These are phyloP conservation scores for Crotalus viridis DNA, from an alignment of 2,113 vertebrate species.

Conservation along the genomic window DNA sequence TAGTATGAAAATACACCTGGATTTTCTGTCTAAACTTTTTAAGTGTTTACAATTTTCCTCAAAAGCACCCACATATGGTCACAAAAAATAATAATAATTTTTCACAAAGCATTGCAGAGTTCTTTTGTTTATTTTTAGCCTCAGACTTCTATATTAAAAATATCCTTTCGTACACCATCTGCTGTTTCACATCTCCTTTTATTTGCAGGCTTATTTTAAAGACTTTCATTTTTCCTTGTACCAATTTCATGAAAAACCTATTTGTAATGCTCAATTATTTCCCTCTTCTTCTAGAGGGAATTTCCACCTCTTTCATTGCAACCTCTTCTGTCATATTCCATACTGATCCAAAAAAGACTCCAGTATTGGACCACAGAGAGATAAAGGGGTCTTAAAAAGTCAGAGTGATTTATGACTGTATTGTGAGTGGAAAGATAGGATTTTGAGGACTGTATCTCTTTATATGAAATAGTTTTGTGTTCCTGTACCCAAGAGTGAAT, in stretches of 20 bases:
- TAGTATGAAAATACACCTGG: not conserved
- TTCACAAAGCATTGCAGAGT: not conserved
- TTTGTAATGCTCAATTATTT: not conserved
- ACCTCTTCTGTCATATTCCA: not conserved
- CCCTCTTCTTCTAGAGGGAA: not conserved
- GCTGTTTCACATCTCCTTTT: constrained; percentile 6
- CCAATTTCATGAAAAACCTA: not conserved
- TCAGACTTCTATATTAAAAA: not conserved
- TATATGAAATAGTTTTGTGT: not conserved
- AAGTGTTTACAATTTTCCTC: not conserved
- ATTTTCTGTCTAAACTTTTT: not conserved
- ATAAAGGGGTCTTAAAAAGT: not conserved
- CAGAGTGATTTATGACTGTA: not conserved
- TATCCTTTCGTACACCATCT: not conserved
- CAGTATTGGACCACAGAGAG: not conserved
- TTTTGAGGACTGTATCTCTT: not conserved
- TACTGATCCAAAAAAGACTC: too few relatives aligned
- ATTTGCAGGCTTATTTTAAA: not conserved
- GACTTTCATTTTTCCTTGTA: not conserved
- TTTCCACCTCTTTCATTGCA: not conserved
- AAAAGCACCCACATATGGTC: not conserved
- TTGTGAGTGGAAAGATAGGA: not conserved
- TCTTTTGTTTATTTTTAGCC: not conserved
- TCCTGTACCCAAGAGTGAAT: not conserved
- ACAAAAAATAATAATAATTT: not conserved